These are phyloP conservation scores for Dinomys branickii DNA, from an alignment of 2,113 vertebrate genomes.

Conservation along the genomic window DNA sequence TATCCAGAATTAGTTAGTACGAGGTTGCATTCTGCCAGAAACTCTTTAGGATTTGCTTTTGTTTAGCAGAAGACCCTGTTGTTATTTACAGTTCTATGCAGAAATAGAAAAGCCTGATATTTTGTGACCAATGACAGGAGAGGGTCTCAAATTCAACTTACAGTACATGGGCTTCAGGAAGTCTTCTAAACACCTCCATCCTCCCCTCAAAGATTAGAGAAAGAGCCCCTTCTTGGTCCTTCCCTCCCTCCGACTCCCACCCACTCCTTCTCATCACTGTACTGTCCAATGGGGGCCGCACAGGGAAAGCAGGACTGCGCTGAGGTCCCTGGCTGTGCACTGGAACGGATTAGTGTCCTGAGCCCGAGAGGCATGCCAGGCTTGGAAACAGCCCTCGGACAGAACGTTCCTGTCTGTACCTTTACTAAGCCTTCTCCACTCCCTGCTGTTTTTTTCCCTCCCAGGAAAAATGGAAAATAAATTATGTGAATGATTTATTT, in stretches of 20 bases:
- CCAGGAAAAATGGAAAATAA: slow-evolving; percentile 66
- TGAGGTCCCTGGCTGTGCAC: neutral
- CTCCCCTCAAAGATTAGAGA: neutral
- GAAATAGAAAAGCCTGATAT: slow-evolving; percentile 2
- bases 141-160: neutral
- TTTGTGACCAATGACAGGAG: neutral
- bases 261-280: neutral
- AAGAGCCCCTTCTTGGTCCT: neutral
- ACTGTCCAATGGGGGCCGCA: neutral
- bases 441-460: neutral
- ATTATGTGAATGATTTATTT: slow-evolving; percentile 66
- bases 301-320: neutral
- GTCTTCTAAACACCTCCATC: neutral
- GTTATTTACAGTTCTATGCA: neutral
- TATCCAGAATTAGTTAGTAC: neutral
- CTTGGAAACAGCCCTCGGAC: slow-evolving; percentile 43
- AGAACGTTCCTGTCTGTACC: slow-evolving; percentile 49
- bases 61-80: neutral
- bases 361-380: neutral
- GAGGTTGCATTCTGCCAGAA: neutral
- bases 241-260: neutral
- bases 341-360: neutral
- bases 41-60: slow-evolving; percentile 17
- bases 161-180: neutral
- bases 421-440: slow-evolving; percentile 48